Conservation (phyloP, 2,113 vertebrate species). For the Neofelis nebulosa region DNA sequence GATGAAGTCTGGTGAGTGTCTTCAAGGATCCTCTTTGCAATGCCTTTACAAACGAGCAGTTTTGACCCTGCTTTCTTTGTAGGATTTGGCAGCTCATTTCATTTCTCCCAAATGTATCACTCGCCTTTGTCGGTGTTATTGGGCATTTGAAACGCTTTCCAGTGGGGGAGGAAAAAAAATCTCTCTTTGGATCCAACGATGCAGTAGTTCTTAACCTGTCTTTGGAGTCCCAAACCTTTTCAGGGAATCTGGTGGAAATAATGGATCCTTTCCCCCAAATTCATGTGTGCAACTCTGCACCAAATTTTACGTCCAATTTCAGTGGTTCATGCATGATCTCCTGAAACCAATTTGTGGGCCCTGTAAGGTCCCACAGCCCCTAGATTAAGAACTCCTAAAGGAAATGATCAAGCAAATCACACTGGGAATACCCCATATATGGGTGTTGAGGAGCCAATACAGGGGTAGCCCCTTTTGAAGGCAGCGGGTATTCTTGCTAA, state of each 20-base stretch:
- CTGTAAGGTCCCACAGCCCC: neutral
- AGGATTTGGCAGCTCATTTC: neutral
- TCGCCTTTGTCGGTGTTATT: neutral
- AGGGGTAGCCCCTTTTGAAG: neutral
- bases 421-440: neutral
- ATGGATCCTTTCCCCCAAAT: neutral
- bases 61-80: neutral
- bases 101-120: constrained; percentile 20
- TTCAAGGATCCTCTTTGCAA: neutral
- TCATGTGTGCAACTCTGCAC: neutral
- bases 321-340: neutral
- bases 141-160: constrained; percentile 16
- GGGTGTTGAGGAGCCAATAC: neutral
- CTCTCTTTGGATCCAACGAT: neutral
- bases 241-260: neutral
- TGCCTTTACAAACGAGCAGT: constrained; percentile 3
- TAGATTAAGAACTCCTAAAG: constrained; percentile 9
- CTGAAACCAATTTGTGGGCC: neutral
- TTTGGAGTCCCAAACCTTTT: constrained; percentile 22
- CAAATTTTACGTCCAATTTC: neutral
- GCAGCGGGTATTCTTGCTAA: neutral
- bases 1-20: neutral
- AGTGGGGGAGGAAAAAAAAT: neutral
- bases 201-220: neutral
- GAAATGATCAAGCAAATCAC: neutral